Evolutionary conservation across 2,797 vertebrate genomes (phyloP).

Genomic region (Malacoctenus gilli): DNA sequence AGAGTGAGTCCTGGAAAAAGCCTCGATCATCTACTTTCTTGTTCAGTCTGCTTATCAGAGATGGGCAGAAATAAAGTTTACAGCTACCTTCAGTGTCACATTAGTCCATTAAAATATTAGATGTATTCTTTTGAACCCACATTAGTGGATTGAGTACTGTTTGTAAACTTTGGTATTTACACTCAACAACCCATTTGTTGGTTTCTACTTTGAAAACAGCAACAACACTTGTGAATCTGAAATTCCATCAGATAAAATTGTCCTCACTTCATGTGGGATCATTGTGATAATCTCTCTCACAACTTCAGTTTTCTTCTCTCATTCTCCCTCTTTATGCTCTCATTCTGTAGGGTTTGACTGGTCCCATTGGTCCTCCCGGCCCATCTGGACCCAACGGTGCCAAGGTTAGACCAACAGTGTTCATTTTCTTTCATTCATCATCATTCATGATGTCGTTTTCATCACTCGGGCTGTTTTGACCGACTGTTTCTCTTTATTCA

Average conservation of each 20-base stretch:
- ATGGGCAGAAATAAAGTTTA: background rate
- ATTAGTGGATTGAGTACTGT: no score
- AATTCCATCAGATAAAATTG: no score
- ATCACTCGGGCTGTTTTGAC: constrained; percentile 4
- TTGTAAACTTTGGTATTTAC: no score
- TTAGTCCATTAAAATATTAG: no score
- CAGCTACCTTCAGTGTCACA: no score
- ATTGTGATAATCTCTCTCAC: no score
- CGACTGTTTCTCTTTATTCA: constrained; percentile 60
- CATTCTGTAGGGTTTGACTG: constrained; percentile 88
- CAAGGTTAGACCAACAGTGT: constrained; percentile 82
- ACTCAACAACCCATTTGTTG: no score
- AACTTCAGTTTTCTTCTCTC: background rate
- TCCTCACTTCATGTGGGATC: no score
- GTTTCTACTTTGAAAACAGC: no score
- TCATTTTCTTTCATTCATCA: no score
- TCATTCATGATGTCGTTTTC: constrained; percentile 1
- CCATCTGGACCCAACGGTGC: constrained; percentile 92
- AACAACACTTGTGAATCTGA: no score
- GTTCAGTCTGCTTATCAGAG: background rate
- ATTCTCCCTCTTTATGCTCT: background rate
- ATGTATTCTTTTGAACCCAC: no score
- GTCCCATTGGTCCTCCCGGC: constrained; percentile 95
- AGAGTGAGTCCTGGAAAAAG: constrained; percentile 83
- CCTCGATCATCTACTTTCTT: background rate